A percentile compares a stretch with the other conserved stretches of the same genome.
These are phyloP conservation scores for Choloepus hoffmanni DNA, from an alignment of 2,113 vertebrate species.

Conservation along the genomic window DNA sequence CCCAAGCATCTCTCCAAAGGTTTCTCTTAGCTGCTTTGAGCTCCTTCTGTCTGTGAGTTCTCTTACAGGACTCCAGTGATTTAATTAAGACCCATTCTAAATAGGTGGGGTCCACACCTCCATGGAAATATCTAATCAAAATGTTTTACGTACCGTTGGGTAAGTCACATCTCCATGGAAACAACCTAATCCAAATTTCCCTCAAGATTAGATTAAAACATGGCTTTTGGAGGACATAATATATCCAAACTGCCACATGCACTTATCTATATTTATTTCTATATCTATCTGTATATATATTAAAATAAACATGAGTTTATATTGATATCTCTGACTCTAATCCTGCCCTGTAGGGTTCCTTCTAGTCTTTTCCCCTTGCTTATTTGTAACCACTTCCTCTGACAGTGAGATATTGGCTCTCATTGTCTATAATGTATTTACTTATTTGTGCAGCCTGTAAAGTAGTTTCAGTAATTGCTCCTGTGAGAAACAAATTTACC, in stretches of 20 bases:
- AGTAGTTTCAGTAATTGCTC: slow-evolving; percentile 17
- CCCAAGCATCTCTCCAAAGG: no score
- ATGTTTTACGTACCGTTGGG: no score
- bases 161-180: no score
- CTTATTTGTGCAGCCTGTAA: not conserved
- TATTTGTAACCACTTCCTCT: not conserved
- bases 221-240: no score
- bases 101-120: no score
- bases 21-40: no score
- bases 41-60: not conserved
- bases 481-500: not conserved
- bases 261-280: not conserved
- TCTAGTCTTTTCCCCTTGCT: not conserved
- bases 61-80: no score
- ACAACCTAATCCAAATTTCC: no score
- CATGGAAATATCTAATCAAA: no score
- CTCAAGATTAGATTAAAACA: no score
- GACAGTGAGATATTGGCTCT: not conserved
- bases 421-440: not conserved
- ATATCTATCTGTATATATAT: not conserved
- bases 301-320: not conserved
- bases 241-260: not conserved
- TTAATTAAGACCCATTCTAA: no score
- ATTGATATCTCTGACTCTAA: not conserved
- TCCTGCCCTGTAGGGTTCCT: not conserved